Percentiles rank a stretch among this genome's conserved stretches.
These are phyloP conservation scores for Phaethornis superciliosus DNA, from an alignment of 2,113 vertebrate genomes.

Conservation along the genomic window DNA sequence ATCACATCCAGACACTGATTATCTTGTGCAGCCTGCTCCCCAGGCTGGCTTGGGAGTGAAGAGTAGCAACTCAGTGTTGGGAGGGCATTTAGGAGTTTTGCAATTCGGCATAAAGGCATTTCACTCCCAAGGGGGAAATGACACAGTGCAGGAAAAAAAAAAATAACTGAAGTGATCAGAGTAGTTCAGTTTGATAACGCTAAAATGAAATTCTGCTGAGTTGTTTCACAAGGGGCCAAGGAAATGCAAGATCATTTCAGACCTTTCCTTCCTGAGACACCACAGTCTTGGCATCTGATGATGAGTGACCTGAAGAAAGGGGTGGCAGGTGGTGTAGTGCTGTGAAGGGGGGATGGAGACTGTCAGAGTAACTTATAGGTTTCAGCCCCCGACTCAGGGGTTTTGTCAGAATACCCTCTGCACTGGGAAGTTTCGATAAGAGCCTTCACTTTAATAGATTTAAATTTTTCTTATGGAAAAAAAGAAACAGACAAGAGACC, in stretches of 20 bases:
- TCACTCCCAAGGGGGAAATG: background rate
- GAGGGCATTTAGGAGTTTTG: slow-evolving; percentile 8
- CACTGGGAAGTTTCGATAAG: background rate
- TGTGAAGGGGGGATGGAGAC: background rate
- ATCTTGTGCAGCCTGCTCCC: background rate
- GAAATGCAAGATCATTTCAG: background rate
- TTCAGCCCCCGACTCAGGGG: background rate
- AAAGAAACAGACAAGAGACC: background rate
- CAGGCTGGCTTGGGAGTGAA: background rate
- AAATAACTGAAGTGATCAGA: slow-evolving; percentile 23
- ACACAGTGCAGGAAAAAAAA: background rate
- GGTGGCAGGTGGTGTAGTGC: background rate
- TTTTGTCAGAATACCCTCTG: background rate
- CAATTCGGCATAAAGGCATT: slow-evolving; percentile 8
- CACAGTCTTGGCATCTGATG: background rate
- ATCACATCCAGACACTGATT: slow-evolving; percentile 55
- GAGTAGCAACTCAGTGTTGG: background rate
- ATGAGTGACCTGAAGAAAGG: background rate
- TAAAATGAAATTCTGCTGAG: slow-evolving; percentile 17
- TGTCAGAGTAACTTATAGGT: background rate
- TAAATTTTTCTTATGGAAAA: background rate
- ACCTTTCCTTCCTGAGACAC: background rate
- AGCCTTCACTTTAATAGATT: background rate
- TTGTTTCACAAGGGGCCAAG: background rate
- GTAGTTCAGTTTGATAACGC: slow-evolving; percentile 4